These are phyloP conservation scores for Eriocheir sinensis DNA, from an alignment of 1,140 invertebrate species.

Conservation along the genomic window DNA sequence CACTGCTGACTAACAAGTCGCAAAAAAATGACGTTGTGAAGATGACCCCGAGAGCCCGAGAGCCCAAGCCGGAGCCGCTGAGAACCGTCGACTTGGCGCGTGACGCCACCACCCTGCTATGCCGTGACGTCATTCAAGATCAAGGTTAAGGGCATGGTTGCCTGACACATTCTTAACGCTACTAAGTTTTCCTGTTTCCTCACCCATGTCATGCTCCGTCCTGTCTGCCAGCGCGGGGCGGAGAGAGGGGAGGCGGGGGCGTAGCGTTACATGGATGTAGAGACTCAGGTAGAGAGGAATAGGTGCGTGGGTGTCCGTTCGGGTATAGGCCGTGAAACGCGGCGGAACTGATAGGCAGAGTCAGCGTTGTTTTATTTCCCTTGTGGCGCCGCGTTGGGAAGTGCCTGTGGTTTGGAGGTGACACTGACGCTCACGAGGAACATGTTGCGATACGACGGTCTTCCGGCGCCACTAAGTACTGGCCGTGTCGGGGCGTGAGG, in stretches of 20 bases:
- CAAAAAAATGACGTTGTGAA: not conserved
- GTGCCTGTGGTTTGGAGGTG: not conserved
- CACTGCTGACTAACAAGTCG: not conserved
- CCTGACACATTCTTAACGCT: conserved; percentile 31
- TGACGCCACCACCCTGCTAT: conserved; percentile 47
- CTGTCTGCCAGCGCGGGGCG: too few relatives aligned
- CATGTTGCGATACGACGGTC: not conserved
- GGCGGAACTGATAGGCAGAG: not conserved
- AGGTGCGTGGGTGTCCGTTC: not conserved
- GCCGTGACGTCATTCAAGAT: conserved; percentile 64
- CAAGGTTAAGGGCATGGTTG: conserved; percentile 64
- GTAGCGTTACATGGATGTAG: too few relatives aligned
- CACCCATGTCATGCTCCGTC: not conserved
- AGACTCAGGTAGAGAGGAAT: too few relatives aligned
- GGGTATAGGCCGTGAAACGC: not conserved
- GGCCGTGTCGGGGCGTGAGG: too few relatives aligned
- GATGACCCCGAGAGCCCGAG: not conserved
- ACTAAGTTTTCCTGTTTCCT: conserved; percentile 20
- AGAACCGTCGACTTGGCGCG: not conserved
- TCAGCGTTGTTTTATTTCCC: not conserved
- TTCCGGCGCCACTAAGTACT: too few relatives aligned
- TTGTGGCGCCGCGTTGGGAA: not conserved
- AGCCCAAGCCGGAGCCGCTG: not conserved
- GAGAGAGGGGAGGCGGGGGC: too few relatives aligned
- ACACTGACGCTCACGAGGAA: not conserved